Percentiles rank a stretch among this genome's conserved stretches.
Conservation (phyloP, 2,888 invertebrate genomes). For the Callosobruchus maculatus region DNA sequence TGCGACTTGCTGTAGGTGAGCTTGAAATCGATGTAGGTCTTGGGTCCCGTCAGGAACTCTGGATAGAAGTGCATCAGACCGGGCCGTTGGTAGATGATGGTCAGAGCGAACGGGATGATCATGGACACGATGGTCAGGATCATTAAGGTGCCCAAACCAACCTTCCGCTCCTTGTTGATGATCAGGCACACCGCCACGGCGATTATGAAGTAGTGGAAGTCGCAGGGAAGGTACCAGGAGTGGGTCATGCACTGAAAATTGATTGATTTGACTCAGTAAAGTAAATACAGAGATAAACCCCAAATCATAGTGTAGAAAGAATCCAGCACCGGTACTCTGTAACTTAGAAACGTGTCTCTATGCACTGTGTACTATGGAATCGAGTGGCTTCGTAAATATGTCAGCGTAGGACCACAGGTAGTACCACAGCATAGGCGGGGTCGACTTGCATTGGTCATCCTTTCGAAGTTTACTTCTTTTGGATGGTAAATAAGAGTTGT, state of each 20-base stretch:
- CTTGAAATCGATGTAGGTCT: constrained; percentile 53
- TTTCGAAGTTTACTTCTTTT: no score
- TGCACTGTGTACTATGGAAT: no score
- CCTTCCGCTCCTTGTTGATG: constrained; percentile 45
- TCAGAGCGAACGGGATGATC: constrained; percentile 53
- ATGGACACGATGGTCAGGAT: constrained; percentile 48
- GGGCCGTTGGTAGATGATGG: constrained; percentile 51
- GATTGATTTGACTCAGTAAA: no score
- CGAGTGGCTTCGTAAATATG: no score
- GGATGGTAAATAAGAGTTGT: no score
- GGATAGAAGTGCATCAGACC: constrained; percentile 57
- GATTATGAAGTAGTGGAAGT: constrained; percentile 65
- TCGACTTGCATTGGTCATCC: no score
- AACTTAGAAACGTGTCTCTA: no score
- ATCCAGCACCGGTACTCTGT: no score
- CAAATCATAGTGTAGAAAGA: no score
- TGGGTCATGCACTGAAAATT: constrained; percentile 60
- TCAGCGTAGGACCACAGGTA: no score
- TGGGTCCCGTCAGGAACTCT: constrained; percentile 54
- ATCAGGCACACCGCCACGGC: constrained; percentile 52
- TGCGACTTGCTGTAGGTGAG: constrained; percentile 59
- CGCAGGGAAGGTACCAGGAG: constrained; percentile 69
- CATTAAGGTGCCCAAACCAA: constrained; percentile 46
- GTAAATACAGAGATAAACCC: no score
- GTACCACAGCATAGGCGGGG: no score